Percentiles rank a stretch among this genome's conserved stretches.
Conservation (phyloP, 2,113 vertebrate species). For the Cairina moschata region DNA sequence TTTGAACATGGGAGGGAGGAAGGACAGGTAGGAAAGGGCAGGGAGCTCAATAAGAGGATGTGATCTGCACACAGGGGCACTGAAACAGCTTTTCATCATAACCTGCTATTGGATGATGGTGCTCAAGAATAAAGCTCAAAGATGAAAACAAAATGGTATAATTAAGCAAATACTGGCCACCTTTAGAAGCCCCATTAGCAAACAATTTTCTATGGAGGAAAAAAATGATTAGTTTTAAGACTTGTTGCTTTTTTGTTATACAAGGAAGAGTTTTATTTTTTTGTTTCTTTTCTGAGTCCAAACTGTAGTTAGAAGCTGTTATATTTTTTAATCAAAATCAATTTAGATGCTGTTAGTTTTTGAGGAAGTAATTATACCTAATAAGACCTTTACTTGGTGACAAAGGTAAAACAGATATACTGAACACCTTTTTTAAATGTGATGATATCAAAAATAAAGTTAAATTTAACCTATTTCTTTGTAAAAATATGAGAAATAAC, state of each 20-base stretch:
- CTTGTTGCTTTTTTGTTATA: neutral
- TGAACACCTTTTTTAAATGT: neutral
- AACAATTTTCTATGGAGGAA: neutral
- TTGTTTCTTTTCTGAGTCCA: neutral
- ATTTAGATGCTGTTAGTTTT: neutral
- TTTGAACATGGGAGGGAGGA: constrained; percentile 26
- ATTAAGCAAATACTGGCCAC: neutral
- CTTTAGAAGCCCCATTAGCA: neutral
- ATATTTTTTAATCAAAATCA: neutral
- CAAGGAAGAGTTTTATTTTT: neutral
- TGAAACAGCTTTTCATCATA: constrained; percentile 1
- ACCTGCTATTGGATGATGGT: neutral
- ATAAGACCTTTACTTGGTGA: neutral
- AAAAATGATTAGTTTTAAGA: neutral
- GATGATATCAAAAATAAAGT: neutral
- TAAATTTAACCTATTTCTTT: neutral
- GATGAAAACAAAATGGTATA: neutral
- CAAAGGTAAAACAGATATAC: neutral
- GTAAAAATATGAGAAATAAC: neutral
- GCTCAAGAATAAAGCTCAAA: neutral
- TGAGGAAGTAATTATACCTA: neutral
- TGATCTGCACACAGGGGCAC: neutral
- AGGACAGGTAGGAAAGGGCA: constrained; percentile 47
- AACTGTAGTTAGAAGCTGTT: neutral
- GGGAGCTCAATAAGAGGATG: constrained; percentile 39